Percentiles rank a stretch among this genome's conserved stretches.
Evolutionary conservation across 1,140 invertebrate species (phyloP).

Genomic region (Drosophila setifemur): DNA sequence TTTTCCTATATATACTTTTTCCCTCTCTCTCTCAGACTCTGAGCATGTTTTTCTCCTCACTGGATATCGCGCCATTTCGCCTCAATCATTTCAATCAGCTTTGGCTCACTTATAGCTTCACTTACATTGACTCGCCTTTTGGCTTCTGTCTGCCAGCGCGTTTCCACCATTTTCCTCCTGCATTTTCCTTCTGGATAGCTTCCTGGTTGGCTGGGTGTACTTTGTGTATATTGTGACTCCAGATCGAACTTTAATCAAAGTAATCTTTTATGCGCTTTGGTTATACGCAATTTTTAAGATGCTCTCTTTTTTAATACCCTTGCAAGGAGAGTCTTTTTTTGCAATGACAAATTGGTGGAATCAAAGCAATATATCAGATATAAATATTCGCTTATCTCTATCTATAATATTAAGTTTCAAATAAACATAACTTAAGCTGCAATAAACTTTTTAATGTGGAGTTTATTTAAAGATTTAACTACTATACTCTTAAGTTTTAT

Average conservation of each 20-base stretch:
- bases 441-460: too few species aligned
- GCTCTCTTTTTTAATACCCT: constrained; percentile 12
- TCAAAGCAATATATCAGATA: too few species aligned
- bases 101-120: constrained; percentile 71
- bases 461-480: too few species aligned
- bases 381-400: too few species aligned
- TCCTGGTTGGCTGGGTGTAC: constrained; percentile 19
- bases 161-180: not conserved
- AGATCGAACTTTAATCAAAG: constrained; percentile 79
- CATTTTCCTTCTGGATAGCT: constrained; percentile 19
- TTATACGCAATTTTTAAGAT: constrained; percentile 62
- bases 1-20: not conserved
- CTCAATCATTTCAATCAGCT: constrained; percentile 79
- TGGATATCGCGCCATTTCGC: constrained; percentile 74
- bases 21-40: not conserved
- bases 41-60: too few species aligned
- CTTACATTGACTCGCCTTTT: constrained; percentile 77
- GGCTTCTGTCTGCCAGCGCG: constrained; percentile 35
- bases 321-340: not conserved
- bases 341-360: too few species aligned
- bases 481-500: too few species aligned
- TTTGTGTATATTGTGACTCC: constrained; percentile 55
- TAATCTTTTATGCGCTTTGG: constrained; percentile 73
- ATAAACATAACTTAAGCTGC: too few species aligned
- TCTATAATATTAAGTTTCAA: too few species aligned